Percentiles rank a stretch among this genome's conserved stretches.
Conservation (phyloP, 2,888 invertebrate species). For the Junonia oenone region DNA sequence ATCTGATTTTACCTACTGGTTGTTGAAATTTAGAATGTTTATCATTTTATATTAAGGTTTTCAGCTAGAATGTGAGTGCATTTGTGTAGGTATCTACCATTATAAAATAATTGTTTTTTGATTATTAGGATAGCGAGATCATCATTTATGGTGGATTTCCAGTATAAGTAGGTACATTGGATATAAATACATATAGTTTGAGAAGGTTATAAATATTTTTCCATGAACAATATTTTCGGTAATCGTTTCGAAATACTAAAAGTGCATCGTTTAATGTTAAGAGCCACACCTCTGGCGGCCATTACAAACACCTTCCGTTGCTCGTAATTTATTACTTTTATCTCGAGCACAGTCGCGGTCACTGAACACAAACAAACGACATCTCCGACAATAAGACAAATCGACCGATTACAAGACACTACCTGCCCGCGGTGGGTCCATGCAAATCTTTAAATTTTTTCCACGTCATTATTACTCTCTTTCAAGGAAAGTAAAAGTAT, state of each 20-base stretch:
- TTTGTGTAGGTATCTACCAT: too few relatives aligned
- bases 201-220: neutral
- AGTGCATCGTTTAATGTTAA: slow-evolving; percentile 50
- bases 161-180: too few relatives aligned
- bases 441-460: slow-evolving; percentile 59
- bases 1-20: too few relatives aligned
- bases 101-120: too few relatives aligned
- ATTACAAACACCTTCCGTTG: slow-evolving; percentile 73
- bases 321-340: slow-evolving; percentile 74
- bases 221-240: slow-evolving; percentile 3
- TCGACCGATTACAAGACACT: slow-evolving; percentile 72
- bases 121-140: too few relatives aligned
- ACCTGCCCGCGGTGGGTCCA: slow-evolving; percentile 68
- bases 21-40: too few relatives aligned
- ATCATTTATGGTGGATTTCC: too few relatives aligned
- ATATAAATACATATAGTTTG: too few relatives aligned
- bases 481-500: slow-evolving; percentile 69
- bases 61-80: too few relatives aligned
- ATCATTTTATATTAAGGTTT: too few relatives aligned
- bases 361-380: slow-evolving; percentile 72
- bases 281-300: slow-evolving; percentile 62
- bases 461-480: slow-evolving; percentile 52
- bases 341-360: slow-evolving; percentile 72
- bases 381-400: slow-evolving; percentile 76
- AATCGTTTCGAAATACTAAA: slow-evolving; percentile 14